Evolutionary conservation across 2,113 vertebrate genomes (phyloP).

Genomic region (Apeltes quadracus): DNA sequence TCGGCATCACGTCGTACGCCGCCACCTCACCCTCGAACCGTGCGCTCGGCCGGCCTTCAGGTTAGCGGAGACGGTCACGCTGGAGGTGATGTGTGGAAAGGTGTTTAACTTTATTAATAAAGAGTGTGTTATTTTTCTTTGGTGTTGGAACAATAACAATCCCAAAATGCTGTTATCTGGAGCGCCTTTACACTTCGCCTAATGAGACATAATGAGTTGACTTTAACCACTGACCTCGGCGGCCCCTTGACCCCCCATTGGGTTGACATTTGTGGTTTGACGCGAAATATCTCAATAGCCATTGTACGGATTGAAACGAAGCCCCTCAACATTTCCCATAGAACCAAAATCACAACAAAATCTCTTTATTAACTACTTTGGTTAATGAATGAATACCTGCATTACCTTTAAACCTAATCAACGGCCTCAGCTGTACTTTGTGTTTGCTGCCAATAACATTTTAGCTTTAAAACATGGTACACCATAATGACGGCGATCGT

Average conservation of each 20-base stretch:
- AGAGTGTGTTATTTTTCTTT: not conserved
- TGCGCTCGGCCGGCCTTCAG: not conserved
- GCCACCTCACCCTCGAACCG: not conserved
- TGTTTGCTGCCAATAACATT: not conserved
- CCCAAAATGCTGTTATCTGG: not conserved
- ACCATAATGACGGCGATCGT: not conserved
- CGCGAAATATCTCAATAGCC: not conserved
- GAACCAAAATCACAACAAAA: not conserved
- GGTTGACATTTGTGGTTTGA: not conserved
- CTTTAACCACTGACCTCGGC: not conserved
- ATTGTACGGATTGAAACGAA: not conserved
- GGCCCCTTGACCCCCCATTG: not conserved
- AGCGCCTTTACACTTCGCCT: not conserved
- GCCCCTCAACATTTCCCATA: not conserved
- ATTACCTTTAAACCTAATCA: too few relatives aligned
- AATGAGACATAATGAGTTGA: not conserved
- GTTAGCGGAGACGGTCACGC: not conserved
- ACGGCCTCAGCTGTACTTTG: not conserved
- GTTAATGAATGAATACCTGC: not conserved
- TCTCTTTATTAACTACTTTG: not conserved
- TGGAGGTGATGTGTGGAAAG: not conserved
- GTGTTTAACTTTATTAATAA: not conserved
- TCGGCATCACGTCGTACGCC: conserved; percentile 21
- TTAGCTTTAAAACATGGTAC: not conserved
- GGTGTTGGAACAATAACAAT: not conserved